Evolutionary conservation across 92 coral and sea anemone species (phyloP).

Genomic region (Hydrozoanthus gracilis): DNA sequence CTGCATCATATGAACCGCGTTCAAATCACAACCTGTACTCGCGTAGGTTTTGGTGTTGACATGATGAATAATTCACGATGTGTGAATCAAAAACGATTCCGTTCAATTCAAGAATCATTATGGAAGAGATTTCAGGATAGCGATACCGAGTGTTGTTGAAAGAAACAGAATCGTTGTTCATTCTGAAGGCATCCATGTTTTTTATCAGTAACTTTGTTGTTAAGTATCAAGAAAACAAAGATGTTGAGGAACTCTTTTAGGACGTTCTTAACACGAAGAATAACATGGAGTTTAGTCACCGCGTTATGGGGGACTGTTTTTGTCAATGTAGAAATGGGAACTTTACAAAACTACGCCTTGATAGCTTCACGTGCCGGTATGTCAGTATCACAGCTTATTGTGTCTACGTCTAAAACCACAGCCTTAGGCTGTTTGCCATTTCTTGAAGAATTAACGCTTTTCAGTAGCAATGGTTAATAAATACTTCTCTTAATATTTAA

Average conservation of each 20-base stretch:
- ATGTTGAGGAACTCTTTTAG: neutral
- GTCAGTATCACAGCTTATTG: neutral
- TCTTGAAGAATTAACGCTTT: neutral
- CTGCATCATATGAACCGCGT: conserved; percentile 2
- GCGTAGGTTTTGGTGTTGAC: neutral
- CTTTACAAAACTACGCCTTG: neutral
- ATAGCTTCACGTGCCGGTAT: neutral
- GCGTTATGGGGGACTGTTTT: neutral
- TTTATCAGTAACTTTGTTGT: neutral
- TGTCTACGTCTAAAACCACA: neutral
- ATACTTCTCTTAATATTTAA: neutral
- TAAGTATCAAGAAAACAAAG: neutral
- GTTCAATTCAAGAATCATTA: neutral
- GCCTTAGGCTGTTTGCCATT: neutral
- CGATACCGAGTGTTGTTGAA: neutral
- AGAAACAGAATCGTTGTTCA: neutral
- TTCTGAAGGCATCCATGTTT: neutral
- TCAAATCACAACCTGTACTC: conserved; percentile 12
- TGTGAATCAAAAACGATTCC: neutral
- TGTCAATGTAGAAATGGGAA: neutral
- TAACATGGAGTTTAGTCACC: neutral
- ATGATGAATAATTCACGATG: conserved; percentile 16
- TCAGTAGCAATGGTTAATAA: neutral
- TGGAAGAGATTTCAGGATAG: neutral
- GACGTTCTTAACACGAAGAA: neutral